Evolutionary conservation across 2,797 vertebrate species (phyloP).

Genomic region (Taenioides sp.): DNA sequence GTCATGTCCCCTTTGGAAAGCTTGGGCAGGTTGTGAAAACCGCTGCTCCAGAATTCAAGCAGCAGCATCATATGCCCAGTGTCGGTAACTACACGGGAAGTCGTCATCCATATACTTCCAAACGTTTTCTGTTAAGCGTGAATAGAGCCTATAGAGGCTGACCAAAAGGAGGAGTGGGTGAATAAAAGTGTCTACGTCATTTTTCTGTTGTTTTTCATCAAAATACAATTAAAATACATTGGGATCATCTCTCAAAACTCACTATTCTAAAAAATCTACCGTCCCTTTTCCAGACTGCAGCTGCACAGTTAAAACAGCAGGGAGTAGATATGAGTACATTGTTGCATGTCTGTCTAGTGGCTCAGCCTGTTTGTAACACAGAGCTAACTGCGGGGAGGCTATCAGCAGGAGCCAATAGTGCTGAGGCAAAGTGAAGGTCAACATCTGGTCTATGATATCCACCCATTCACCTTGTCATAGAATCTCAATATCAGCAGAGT

Average conservation of each 20-base stretch:
- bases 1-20: too few relatives aligned
- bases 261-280: background rate
- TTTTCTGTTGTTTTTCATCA: too few relatives aligned
- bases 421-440: slow-evolving; percentile 32
- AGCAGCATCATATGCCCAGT: too few relatives aligned
- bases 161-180: too few relatives aligned
- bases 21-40: too few relatives aligned
- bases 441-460: slow-evolving; percentile 45
- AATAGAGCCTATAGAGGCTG: too few relatives aligned
- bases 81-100: too few relatives aligned
- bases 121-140: too few relatives aligned
- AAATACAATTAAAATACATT: background rate
- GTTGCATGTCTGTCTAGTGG: slow-evolving; percentile 14
- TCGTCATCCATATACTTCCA: too few relatives aligned
- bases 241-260: background rate
- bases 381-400: slow-evolving; percentile 29
- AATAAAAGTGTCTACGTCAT: too few relatives aligned
- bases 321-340: slow-evolving; percentile 18
- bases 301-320: slow-evolving; percentile 39
- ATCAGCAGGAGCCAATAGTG: slow-evolving; percentile 42
- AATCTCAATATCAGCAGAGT: slow-evolving; percentile 20
- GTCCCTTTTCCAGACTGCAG: slow-evolving; percentile 20
- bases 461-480: slow-evolving; percentile 12
- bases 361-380: slow-evolving; percentile 34
- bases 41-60: too few relatives aligned